Conservation (phyloP, 2,113 vertebrate species). For the Chaetodon auriga region DNA sequence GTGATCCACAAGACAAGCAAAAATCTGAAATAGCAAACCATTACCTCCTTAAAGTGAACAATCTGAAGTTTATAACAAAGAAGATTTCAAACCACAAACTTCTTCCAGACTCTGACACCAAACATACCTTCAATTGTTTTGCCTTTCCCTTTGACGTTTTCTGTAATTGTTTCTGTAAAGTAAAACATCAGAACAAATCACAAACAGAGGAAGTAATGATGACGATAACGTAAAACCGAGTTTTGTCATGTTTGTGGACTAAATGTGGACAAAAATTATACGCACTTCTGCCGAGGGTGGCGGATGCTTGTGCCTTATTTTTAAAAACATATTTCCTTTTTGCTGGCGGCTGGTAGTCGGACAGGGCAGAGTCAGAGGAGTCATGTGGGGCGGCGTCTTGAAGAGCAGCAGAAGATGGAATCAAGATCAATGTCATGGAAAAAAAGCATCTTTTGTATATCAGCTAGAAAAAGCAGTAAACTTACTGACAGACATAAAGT, state of each 20-base stretch:
- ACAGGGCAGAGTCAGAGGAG: conserved; percentile 45
- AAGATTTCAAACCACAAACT: background rate
- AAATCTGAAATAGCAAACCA: conserved; percentile 83
- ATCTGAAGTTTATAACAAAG: background rate
- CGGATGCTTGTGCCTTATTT: conserved; percentile 25
- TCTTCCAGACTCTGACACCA: background rate
- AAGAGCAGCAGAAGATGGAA: background rate
- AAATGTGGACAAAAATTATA: background rate
- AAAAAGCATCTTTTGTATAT: background rate
- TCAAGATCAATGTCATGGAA: background rate
- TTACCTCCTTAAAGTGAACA: background rate
- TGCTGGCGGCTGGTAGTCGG: conserved; percentile 82
- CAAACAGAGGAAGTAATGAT: background rate
- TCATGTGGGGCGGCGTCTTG: conserved; percentile 21
- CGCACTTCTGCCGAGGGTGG: conserved; percentile 73
- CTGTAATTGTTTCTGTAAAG: conserved; percentile 86
- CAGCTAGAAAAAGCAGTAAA: background rate
- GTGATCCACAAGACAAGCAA: conserved; percentile 90
- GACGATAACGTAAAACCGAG: background rate
- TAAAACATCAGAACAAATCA: conserved; percentile 19
- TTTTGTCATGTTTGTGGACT: background rate
- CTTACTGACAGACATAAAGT: background rate
- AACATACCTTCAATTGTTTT: conserved; percentile 88
- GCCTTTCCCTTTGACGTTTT: conserved; percentile 79
- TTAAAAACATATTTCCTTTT: conserved; percentile 81